Base-by-base conservation (phyloP, 2,797 vertebrate species). In the Propithecus deckenii region DNA sequence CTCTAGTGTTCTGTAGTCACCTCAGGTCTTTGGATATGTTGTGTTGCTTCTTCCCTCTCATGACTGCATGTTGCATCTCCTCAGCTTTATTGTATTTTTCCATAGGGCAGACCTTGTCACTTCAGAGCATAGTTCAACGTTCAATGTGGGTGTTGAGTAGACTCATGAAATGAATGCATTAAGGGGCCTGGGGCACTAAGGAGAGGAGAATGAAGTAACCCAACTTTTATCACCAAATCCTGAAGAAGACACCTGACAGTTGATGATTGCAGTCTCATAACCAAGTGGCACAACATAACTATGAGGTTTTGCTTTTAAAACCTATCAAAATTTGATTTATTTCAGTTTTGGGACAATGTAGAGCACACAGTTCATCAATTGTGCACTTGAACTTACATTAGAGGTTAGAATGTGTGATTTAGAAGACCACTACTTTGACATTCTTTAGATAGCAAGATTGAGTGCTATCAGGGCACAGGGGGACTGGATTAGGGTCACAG, bases 401-500 rank as follows among this genome's bases (percentile, higher is more conserved):
- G 41, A 92, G 52, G 32, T 89, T 81, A 61, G 72, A 84, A 50
- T n/a, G 48, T 79, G 20, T 48, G 32, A 20, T 84, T 84, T 71
- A 79, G 46, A 96, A 75, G 57, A 74, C 6, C 25, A 32, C 46
- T 48, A 41, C 25, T 95, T 86, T 86, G 30, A 61, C 17, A 90
- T 84, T 95, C 61, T 93, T 95, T 79, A 84, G 69, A 90, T 91
- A 57, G 14, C 86, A 83, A 94, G 41, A 87, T 43, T 90, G 72
- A 93, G 30, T 72, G 80, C n/a, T 87, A 57, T 79, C 61, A 46
- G 63, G 50, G 35, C 9, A 57, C 46, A 72, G 22, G n/a, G 28
- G 69, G 76, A 76, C n/a, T 48, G n/a, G 55, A 67, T 90, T 83
- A 79, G 59, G 48, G 57, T 50, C 30, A 67, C 9, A 71, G 76